Percentiles rank a stretch among this genome's conserved stretches.
Evolutionary conservation across 2,113 vertebrate genomes (phyloP).

Genomic region (Acanthisitta chloris): DNA sequence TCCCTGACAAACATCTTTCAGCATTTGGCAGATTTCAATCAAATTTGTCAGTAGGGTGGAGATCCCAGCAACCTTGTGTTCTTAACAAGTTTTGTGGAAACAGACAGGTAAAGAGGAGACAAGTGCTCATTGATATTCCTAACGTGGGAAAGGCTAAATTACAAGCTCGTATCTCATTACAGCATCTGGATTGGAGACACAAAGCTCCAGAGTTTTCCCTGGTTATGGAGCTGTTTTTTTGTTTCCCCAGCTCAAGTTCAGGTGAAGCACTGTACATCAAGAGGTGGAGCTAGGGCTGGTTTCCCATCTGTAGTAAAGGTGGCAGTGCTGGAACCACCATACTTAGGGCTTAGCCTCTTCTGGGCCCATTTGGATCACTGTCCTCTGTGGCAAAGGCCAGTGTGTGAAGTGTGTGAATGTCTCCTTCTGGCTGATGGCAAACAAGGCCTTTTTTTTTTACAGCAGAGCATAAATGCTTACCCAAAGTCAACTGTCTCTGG

Average conservation of each 20-base stretch:
- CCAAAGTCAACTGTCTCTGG: slow-evolving; percentile 30
- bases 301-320: not conserved
- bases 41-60: not conserved
- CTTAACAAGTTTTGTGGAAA: not conserved
- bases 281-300: not conserved
- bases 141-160: not conserved
- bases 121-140: not conserved
- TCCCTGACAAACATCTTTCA: not conserved
- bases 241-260: not conserved
- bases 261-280: fast-evolving
- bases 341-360: not conserved
- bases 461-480: not conserved
- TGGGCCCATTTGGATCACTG: not conserved
- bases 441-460: not conserved
- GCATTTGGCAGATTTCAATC: not conserved
- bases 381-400: not conserved
- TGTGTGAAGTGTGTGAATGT: not conserved
- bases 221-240: not conserved
- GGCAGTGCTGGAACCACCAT: not conserved
- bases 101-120: not conserved
- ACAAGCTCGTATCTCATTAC: not conserved
- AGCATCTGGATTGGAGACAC: slow-evolving; percentile 16
- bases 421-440: slow-evolving; percentile 30
- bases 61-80: not conserved
- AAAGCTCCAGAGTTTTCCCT: slow-evolving; percentile 23